These are phyloP conservation scores for Isaurus tuberculatus DNA, from an alignment of 92 coral and sea anemone genomes.

Conservation along the genomic window DNA sequence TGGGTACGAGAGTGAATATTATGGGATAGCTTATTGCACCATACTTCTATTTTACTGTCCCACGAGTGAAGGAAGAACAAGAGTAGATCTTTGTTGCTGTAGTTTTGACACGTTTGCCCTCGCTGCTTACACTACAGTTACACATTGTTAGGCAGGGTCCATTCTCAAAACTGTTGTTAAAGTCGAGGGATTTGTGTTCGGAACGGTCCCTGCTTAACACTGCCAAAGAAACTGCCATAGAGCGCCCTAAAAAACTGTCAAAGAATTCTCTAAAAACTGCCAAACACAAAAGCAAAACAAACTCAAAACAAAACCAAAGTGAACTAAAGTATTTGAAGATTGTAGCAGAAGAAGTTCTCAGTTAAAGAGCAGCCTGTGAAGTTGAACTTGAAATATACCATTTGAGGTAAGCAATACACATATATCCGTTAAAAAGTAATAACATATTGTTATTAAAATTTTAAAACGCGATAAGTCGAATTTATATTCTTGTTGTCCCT, in stretches of 20 bases:
- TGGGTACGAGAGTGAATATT: background rate
- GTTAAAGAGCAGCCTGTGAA: background rate
- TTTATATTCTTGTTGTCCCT: background rate
- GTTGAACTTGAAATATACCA: conserved; percentile 3
- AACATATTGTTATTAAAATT: conserved; percentile 4
- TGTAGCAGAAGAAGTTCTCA: background rate
- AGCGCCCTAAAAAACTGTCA: background rate
- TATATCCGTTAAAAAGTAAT: background rate
- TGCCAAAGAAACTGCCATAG: background rate
- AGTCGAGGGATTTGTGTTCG: background rate
- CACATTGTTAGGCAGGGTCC: conserved; percentile 13
- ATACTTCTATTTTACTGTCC: background rate
- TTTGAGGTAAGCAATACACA: conserved; percentile 19
- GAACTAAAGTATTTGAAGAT: background rate
- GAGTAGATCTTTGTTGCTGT: background rate
- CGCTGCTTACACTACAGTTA: background rate
- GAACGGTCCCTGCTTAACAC: background rate
- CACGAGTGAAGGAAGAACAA: background rate
- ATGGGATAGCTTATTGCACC: conserved; percentile 2
- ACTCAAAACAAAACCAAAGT: background rate
- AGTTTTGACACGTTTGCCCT: background rate
- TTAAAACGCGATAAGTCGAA: background rate
- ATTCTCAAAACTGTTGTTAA: conserved; percentile 1
- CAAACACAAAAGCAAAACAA: background rate
- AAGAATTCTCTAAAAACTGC: background rate